A percentile compares a stretch with the other conserved stretches of the same genome.
Evolutionary conservation across 2,888 invertebrate species (phyloP).

Genomic region (Mesochorus sp.): DNA sequence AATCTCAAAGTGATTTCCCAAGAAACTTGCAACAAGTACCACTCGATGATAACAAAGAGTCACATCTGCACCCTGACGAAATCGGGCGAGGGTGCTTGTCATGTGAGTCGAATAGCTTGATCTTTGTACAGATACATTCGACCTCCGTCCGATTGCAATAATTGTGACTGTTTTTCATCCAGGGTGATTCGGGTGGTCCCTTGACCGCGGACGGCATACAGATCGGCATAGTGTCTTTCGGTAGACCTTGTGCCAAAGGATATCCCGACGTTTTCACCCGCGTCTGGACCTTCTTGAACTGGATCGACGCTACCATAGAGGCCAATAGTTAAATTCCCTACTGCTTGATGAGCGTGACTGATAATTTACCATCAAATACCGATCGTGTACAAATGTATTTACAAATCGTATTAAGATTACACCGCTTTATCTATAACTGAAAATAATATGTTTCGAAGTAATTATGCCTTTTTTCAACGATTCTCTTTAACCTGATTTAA

Average conservation of each 20-base stretch:
- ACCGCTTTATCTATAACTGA: no score
- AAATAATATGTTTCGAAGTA: no score
- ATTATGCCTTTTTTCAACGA: no score
- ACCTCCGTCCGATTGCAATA: no score
- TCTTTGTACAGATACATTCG: no score
- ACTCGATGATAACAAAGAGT: constrained; percentile 56
- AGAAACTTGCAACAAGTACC: not conserved
- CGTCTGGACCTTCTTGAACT: constrained; percentile 63
- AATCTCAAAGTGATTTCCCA: constrained; percentile 28
- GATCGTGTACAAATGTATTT: no score
- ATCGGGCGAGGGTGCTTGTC: constrained; percentile 75
- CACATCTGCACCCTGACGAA: constrained; percentile 75
- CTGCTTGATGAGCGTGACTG: no score
- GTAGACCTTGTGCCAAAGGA: constrained; percentile 67
- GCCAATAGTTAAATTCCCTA: constrained; percentile 6
- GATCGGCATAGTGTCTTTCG: constrained; percentile 73
- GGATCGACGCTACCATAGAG: constrained; percentile 57
- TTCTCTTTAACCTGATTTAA: no score
- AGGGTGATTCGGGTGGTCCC: constrained; percentile 72
- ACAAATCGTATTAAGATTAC: no score
- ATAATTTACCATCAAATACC: no score
- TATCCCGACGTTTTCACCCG: constrained; percentile 69
- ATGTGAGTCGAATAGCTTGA: no score
- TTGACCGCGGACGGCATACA: constrained; percentile 66
- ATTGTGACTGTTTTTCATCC: no score